phyloP scores from a whole-genome alignment of 2,888 invertebrate genomes.

The Nemurella pictetii region DNA sequence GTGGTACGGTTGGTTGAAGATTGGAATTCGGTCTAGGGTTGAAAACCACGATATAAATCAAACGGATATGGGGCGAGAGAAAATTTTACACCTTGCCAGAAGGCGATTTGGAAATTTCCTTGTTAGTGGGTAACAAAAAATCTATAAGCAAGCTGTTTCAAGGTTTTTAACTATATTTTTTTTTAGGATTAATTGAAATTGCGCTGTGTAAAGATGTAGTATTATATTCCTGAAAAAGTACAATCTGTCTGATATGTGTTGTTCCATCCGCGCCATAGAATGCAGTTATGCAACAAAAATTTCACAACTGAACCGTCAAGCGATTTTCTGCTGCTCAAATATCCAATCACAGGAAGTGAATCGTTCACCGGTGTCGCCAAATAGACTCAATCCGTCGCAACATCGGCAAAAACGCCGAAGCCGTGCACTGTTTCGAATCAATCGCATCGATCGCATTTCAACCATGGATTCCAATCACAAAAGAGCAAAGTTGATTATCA shows the following conservation, averaged over 20 bases:
- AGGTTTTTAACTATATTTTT: too few species aligned
- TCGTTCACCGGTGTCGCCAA: neutral
- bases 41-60: slow-evolving; percentile 15
- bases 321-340: neutral
- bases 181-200: neutral
- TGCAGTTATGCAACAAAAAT: too few species aligned
- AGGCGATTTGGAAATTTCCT: neutral
- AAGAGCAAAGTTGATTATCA: slow-evolving; percentile 38
- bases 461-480: slow-evolving; percentile 28
- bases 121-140: neutral
- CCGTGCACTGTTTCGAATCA: neutral
- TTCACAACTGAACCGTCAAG: too few species aligned
- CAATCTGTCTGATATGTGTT: too few species aligned
- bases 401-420: neutral
- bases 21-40: slow-evolving; percentile 11
- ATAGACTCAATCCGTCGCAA: neutral
- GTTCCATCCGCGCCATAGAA: too few species aligned
- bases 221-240: too few species aligned
- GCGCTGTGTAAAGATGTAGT: too few species aligned
- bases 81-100: neutral
- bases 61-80: neutral
- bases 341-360: neutral
- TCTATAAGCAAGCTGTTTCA: too few species aligned
- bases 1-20: slow-evolving; percentile 13
- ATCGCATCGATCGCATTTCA: neutral